Conservation (phyloP, 1,140 invertebrate species). For the Tribolium castaneum region DNA sequence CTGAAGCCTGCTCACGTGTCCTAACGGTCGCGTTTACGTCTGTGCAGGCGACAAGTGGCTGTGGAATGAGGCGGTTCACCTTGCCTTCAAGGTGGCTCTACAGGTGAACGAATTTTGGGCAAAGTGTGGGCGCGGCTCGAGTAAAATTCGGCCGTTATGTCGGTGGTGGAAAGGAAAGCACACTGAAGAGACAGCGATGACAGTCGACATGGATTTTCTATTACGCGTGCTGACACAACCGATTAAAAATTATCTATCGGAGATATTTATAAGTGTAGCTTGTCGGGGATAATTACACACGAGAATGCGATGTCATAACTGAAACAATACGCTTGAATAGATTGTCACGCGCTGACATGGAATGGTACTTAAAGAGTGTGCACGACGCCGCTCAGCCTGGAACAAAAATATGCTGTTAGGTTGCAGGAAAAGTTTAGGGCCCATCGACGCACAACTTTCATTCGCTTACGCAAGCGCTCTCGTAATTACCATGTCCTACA, state of each 20-base stretch:
- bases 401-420: not conserved
- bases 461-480: not conserved
- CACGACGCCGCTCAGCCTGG: not conserved
- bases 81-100: constrained; percentile 27
- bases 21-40: constrained; percentile 3
- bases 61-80: constrained; percentile 38
- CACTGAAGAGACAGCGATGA: not conserved
- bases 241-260: not conserved
- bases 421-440: too few relatives aligned
- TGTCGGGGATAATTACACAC: constrained; percentile 5
- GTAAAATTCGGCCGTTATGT: constrained; percentile 15
- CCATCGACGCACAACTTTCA: too few relatives aligned
- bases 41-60: constrained; percentile 22
- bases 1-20: not conserved
- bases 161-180: not conserved
- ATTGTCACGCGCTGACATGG: constrained; percentile 8
- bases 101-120: constrained; percentile 23
- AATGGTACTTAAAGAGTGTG: constrained; percentile 16
- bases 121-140: not conserved
- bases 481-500: constrained; percentile 7
- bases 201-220: not conserved
- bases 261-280: not conserved
- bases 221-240: constrained; percentile 9
- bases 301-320: constrained; percentile 1
- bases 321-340: constrained; percentile 17